Evolutionary conservation across 1,140 invertebrate species (phyloP).

Genomic region (Diabrotica undecimpunctata): DNA sequence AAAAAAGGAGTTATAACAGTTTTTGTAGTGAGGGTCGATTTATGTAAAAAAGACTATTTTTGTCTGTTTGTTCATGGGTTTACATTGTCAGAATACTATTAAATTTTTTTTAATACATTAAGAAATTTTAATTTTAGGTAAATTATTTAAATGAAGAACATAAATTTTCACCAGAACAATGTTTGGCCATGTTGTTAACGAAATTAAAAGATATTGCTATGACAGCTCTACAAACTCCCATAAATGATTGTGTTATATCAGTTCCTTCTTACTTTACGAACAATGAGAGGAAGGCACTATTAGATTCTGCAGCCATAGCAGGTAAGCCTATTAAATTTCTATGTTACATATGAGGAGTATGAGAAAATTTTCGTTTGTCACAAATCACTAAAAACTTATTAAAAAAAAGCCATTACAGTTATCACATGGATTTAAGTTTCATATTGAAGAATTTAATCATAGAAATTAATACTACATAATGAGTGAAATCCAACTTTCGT

Average conservation of each 20-base stretch:
- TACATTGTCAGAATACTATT: too few species aligned
- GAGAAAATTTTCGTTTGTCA: neutral
- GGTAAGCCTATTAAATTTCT: slow-evolving; percentile 44
- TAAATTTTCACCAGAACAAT: slow-evolving; percentile 89
- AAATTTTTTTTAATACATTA: too few species aligned
- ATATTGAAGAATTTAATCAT: too few species aligned
- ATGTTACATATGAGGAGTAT: too few species aligned
- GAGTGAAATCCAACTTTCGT: neutral
- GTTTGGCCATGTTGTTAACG: slow-evolving; percentile 94
- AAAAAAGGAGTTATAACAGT: too few species aligned
- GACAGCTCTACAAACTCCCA: slow-evolving; percentile 79
- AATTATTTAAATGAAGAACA: slow-evolving; percentile 83
- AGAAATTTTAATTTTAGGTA: slow-evolving; percentile 56
- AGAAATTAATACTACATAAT: too few species aligned
- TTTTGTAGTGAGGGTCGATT: too few species aligned
- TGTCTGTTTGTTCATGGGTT: too few species aligned
- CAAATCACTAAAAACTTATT: too few species aligned
- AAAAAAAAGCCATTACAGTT: too few species aligned
- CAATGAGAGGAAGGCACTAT: slow-evolving; percentile 82
- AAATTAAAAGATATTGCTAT: slow-evolving; percentile 93
- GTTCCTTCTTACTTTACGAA: slow-evolving; percentile 95
- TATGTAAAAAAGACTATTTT: too few species aligned
- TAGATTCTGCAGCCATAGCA: slow-evolving; percentile 84
- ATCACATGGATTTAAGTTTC: too few species aligned
- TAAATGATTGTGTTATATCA: slow-evolving; percentile 96